Base-by-base conservation (phyloP, 2,888 invertebrate species). In the Omphaloscelis lunosa region DNA sequence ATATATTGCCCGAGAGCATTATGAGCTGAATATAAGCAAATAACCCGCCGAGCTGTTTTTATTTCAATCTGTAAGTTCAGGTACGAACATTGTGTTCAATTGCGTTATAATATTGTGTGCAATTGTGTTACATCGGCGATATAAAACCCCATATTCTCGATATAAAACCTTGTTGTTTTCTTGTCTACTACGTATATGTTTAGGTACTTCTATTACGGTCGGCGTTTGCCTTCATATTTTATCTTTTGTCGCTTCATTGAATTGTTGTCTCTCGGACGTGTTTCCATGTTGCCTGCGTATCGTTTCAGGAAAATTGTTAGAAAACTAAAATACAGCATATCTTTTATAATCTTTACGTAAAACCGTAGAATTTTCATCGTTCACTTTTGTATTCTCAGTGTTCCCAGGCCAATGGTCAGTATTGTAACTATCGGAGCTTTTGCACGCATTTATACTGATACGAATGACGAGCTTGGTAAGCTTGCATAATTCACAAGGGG, bases 41-140 rank as follows among this genome's bases (percentile, higher is more conserved):
- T 62, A 39, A 34, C 27, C n/a, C 20, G n/a, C 9, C n/a, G 34
- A 67, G 41, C 56, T 63, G 34, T 61, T 20, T 73, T 56, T 45
- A 67, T 84, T 48, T 58, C 62, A 84, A 73, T 84, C 69, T 62
- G 66, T 34, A 34, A 34, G 34, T 84, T 67, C 80, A 79, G 70
- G 80, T 82, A 51, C 51, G 58, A 45, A 62, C 70, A 67, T 78
- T 63, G 39, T n/a, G 56, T 78, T 69, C 61, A 69, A 78, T 78
- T 66, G 61, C 65, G 59, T 65, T 34, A 83, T 67, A 79, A 34
- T 71, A 70, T 77, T 67, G 62, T 68, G 58, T 63, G 63, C 63
- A 53, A 23, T 63, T 48, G 56, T n/a, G 62, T 62, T 39, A 70
- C 23, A 5, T 45, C 23, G 61, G 39, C 58, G 39, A 72, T 62